phyloP scores from a whole-genome alignment of 1,140 invertebrate species.

The Oryzaephilus surinamensis region DNA sequence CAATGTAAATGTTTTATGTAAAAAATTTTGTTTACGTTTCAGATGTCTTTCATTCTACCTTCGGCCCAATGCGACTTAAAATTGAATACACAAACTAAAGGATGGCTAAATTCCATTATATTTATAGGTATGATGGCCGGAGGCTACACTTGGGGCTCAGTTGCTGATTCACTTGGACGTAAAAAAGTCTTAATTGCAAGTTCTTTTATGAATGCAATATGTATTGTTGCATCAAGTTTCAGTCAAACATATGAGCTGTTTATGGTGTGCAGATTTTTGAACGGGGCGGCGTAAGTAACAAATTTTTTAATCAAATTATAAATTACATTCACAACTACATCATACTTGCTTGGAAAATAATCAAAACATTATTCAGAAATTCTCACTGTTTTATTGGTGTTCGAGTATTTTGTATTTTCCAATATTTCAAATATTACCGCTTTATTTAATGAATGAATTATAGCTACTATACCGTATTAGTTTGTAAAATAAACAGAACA shows the following conservation, averaged over 20 bases:
- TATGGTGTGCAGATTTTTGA: conserved; percentile 80
- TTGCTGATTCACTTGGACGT: conserved; percentile 77
- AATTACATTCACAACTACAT: neutral
- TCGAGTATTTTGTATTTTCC: too few relatives aligned
- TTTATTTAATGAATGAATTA: too few relatives aligned
- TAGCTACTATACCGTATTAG: too few relatives aligned
- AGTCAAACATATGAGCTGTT: conserved; percentile 78
- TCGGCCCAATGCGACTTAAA: conserved; percentile 86
- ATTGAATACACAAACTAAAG: conserved; percentile 72
- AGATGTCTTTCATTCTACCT: conserved; percentile 86
- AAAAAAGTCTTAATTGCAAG: conserved; percentile 78
- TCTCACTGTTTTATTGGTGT: too few relatives aligned
- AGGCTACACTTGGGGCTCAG: conserved; percentile 81
- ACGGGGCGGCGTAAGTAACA: conserved; percentile 79
- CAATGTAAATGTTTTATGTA: too few relatives aligned
- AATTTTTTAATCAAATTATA: neutral
- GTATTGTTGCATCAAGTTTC: conserved; percentile 79
- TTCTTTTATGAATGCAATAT: conserved; percentile 79
- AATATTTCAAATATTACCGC: too few relatives aligned
- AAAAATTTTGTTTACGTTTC: too few relatives aligned
- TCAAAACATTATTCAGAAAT: too few relatives aligned
- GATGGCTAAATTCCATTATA: conserved; percentile 79
- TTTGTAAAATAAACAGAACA: too few relatives aligned
- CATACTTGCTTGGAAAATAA: too few relatives aligned
- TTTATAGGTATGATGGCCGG: conserved; percentile 90